These are phyloP conservation scores for Atherix ibis DNA, from an alignment of 2,888 invertebrate genomes.

Conservation along the genomic window DNA sequence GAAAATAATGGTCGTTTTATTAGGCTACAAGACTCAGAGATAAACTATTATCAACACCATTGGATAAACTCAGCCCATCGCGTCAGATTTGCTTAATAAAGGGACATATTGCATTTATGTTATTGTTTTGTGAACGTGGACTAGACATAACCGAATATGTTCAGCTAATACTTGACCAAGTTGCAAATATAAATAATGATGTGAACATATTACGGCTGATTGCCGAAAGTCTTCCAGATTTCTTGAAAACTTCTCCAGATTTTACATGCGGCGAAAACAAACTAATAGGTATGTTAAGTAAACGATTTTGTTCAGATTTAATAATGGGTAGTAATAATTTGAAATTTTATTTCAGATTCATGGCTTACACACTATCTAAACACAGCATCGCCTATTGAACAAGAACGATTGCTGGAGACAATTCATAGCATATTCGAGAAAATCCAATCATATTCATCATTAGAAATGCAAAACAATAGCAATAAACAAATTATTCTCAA, in stretches of 20 bases:
- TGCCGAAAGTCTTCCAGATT: conserved; percentile 19
- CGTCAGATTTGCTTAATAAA: conserved; percentile 26
- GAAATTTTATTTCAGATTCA: conserved; percentile 14
- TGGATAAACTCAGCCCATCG: conserved; percentile 24
- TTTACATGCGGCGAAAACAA: conserved; percentile 24
- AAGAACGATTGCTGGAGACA: conserved; percentile 25
- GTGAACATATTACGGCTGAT: conserved; percentile 21
- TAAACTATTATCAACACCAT: conserved; percentile 24
- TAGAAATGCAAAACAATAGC: conserved; percentile 6
- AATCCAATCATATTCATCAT: conserved; percentile 9
- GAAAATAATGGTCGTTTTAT: conserved; percentile 9
- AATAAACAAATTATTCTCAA: conserved; percentile 14
- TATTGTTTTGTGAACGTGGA: conserved; percentile 25
- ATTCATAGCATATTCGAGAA: conserved; percentile 22
- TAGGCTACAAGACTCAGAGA: conserved; percentile 27
- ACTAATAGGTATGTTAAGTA: conserved; percentile 17
- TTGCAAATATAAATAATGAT: conserved; percentile 20
- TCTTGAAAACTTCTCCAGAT: conserved; percentile 21
- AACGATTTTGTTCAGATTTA: no score
- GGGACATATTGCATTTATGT: conserved; percentile 29
- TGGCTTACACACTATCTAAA: conserved; percentile 29
- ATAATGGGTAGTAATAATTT: no score
- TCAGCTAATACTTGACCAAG: conserved; percentile 22
- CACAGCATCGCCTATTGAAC: conserved; percentile 21
- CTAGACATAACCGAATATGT: conserved; percentile 25